phyloP scores from a whole-genome alignment of 1,140 invertebrate genomes.

The Bombus consobrinus region DNA sequence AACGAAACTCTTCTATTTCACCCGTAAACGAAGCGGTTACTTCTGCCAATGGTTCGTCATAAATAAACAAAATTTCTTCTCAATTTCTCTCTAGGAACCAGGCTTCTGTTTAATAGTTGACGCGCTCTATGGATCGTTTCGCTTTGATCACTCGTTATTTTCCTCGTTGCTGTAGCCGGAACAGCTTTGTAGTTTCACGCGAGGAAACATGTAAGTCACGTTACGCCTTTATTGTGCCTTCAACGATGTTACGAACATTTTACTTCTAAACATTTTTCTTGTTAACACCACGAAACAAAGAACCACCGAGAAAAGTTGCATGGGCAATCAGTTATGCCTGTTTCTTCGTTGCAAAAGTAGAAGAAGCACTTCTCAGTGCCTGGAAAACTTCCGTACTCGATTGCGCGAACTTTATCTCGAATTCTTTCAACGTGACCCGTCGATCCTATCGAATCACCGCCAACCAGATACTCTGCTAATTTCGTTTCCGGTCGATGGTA shows the following conservation, averaged over 20 bases:
- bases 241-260: constrained; percentile 14
- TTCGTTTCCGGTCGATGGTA: constrained; percentile 6
- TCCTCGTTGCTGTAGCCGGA: no score
- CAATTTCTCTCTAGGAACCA: no score
- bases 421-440: constrained; percentile 4
- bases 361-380: not conserved
- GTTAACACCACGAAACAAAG: constrained; percentile 23
- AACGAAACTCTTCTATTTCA: not conserved
- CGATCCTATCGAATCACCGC: constrained; percentile 6
- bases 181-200: not conserved
- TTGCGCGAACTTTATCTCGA: constrained; percentile 18
- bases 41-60: not conserved
- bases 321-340: constrained; percentile 32
- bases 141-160: constrained; percentile 18
- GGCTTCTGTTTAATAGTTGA: not conserved
- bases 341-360: not conserved
- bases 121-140: not conserved
- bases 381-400: constrained; percentile 23
- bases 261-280: constrained; percentile 28
- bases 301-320: constrained; percentile 5
- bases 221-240: constrained; percentile 24
- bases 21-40: not conserved
- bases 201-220: constrained; percentile 29
- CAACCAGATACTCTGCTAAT: constrained; percentile 5
- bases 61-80: not conserved